These are phyloP conservation scores for Microctonus aethiopoides DNA, from an alignment of 2,888 invertebrate species.

Conservation along the genomic window DNA sequence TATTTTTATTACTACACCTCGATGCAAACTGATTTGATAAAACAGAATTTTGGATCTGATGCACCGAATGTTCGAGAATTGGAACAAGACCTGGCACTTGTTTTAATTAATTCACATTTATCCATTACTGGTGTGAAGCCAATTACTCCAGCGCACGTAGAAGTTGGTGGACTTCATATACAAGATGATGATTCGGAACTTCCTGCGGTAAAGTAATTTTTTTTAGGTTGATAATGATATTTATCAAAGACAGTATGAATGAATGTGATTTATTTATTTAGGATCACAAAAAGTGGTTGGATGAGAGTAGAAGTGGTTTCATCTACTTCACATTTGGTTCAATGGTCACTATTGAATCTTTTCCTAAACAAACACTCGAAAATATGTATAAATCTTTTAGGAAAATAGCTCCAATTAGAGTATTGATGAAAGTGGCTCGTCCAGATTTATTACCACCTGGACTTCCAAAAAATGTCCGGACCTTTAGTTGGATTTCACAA, in stretches of 20 bases:
- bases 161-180: constrained; percentile 72
- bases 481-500: constrained; percentile 53
- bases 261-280: too few species aligned
- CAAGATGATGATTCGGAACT: constrained; percentile 49
- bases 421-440: constrained; percentile 49
- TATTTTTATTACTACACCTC: constrained; percentile 44
- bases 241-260: too few species aligned
- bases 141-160: constrained; percentile 66
- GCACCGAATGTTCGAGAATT: constrained; percentile 18
- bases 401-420: constrained; percentile 50
- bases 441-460: constrained; percentile 44
- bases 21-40: constrained; percentile 42
- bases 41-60: constrained; percentile 47
- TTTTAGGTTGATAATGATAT: too few species aligned
- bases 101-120: constrained; percentile 69
- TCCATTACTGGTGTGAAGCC: constrained; percentile 67
- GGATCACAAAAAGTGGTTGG: constrained; percentile 37
- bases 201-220: constrained; percentile 44
- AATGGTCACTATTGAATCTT: constrained; percentile 49
- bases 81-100: constrained; percentile 67
- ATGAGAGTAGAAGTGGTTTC: constrained; percentile 50
- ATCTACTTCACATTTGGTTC: constrained; percentile 57
- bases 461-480: constrained; percentile 49
- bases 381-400: constrained; percentile 47
- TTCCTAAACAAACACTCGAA: constrained; percentile 46